These are phyloP conservation scores for Lepeophtheirus salmonis DNA, from an alignment of 1,140 invertebrate genomes.

Conservation along the genomic window DNA sequence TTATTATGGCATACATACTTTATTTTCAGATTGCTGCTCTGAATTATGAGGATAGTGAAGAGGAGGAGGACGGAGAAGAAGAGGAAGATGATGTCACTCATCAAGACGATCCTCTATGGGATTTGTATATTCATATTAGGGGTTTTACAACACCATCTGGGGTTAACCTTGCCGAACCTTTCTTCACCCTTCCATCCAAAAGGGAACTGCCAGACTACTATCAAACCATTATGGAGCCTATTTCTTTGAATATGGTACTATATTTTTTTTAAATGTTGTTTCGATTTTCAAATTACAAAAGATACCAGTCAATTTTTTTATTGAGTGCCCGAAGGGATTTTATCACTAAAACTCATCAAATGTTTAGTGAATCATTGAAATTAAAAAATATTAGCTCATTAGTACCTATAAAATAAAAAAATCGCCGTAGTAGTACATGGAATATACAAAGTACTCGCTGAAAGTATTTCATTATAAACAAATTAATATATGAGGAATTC, in stretches of 20 bases:
- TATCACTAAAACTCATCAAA: too few species aligned
- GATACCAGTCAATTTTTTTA: too few species aligned
- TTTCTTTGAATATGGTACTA: conserved; percentile 44
- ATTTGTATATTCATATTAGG: conserved; percentile 6
- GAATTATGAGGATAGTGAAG: conserved; percentile 15
- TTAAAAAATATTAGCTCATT: too few species aligned
- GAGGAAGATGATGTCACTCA: conserved; percentile 11
- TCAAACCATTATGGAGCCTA: conserved; percentile 83
- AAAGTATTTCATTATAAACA: too few species aligned
- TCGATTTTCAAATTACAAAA: too few species aligned
- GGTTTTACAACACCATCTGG: conserved; percentile 5
- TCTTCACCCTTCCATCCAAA: conserved; percentile 23
- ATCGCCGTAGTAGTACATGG: too few species aligned
- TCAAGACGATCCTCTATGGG: conserved; percentile 14
- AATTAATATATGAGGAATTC: too few species aligned
- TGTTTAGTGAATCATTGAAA: too few species aligned
- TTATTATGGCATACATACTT: neutral
- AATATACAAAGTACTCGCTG: too few species aligned
- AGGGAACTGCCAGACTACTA: conserved; percentile 91
- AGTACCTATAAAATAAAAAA: too few species aligned
- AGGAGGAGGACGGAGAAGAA: neutral
- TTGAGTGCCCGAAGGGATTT: too few species aligned
- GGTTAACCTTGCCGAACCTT: conserved; percentile 10
- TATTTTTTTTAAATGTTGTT: neutral
- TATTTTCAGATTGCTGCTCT: conserved; percentile 7